Base-by-base conservation (phyloP, 2,888 invertebrate species). In the Perizoma flavofasciatum region DNA sequence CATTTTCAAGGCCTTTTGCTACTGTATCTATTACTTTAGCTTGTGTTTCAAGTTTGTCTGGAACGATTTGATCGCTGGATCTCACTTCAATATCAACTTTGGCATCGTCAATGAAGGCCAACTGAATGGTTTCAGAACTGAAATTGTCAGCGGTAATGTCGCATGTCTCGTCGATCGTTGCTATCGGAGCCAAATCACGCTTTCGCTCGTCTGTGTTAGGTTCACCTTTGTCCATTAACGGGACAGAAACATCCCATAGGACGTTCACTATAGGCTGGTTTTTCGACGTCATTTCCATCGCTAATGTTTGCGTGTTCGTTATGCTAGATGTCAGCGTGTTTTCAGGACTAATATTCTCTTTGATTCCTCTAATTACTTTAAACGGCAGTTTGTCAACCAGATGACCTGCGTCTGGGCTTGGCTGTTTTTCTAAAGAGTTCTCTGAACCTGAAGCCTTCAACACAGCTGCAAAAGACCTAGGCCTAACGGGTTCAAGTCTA, bases 261-360 rank as follows among this genome's bases (percentile, higher is more conserved):
- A 74, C 59, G 40, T 75, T 79, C 0, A 79, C 78, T 55, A 78
- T 59, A 0, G 74, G 69, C 48, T 81, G 82, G 49, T 88, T 83
- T 64, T 72, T 74, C 8, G 88, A 83, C 1, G 72, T 77, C 49
- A 92, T 57, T 63, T 92, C 92, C 41, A 81, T 75, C 0, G 84
- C 88, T 54, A 92, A 62, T 0, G 89, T 82, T 71, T 85, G 85
- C 0, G 88, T 86, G 49, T 86, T 87, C 0, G 83, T 86, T 81
- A 88, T 87, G 51, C 86, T 89, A 0, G 89, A 85, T 0, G 89
- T 92, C 6, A 92, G 62, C 0, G 94, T 94, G 55, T 94, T 94
- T 68, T 94, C 94, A 0, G 94, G 94, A 58, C 94, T 94, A 1
- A 94, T 94, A 70, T 94, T 94, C 71, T 94, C 94, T 78, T 94